Conservation (phyloP, 2,113 vertebrate species). For the Cryptomyrus ogoouensis region DNA sequence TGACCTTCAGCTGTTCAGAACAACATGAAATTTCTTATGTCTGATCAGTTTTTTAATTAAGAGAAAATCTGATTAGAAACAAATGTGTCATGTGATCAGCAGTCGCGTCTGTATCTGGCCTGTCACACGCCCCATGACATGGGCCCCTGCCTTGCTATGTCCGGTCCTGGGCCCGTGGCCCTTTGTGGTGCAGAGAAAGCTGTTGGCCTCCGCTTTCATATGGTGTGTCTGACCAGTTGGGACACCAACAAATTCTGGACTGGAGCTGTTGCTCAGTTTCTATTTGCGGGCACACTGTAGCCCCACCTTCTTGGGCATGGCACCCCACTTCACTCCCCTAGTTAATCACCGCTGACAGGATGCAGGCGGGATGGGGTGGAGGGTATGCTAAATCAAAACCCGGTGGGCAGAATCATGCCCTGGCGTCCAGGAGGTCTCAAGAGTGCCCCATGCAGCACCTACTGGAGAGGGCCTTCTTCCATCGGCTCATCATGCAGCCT, state of each 20-base stretch:
- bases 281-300: background rate
- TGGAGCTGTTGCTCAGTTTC: background rate
- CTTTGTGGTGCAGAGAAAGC: background rate
- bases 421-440: background rate
- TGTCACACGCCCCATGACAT: background rate
- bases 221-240: background rate
- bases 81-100: background rate
- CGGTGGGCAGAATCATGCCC: background rate
- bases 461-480: background rate
- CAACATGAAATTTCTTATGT: background rate
- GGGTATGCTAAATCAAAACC: background rate
- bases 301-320: background rate
- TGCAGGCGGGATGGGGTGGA: background rate
- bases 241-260: background rate
- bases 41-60: background rate
- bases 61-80: background rate
- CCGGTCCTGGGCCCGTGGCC: background rate
- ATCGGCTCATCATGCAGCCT: slow-evolving; percentile 5
- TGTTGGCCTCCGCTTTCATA: background rate
- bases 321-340: background rate
- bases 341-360: background rate
- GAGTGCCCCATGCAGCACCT: background rate
- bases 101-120: background rate
- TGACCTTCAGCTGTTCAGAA: background rate
- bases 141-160: background rate